Conservation (phyloP, 2,888 invertebrate genomes). For the Ypsolopha scabrella region DNA sequence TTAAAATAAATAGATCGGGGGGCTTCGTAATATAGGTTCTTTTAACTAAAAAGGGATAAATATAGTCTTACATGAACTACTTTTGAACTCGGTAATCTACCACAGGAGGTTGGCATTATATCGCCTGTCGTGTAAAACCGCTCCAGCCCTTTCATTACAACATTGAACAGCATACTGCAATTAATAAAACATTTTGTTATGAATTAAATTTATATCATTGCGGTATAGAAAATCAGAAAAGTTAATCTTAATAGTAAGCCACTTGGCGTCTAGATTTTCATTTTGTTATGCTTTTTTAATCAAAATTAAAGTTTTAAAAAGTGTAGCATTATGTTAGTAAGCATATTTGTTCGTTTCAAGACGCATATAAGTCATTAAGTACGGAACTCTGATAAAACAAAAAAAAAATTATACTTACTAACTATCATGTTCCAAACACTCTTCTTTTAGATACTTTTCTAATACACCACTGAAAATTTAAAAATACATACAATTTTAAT, state of each 20-base stretch:
- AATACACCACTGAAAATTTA: slow-evolving; percentile 71
- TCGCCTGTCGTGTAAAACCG: slow-evolving; percentile 74
- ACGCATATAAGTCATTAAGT: too few species aligned
- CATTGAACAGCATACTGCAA: slow-evolving; percentile 72
- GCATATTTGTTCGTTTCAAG: too few species aligned
- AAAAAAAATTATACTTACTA: slow-evolving; percentile 73
- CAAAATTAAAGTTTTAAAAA: too few species aligned
- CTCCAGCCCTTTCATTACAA: slow-evolving; percentile 74
- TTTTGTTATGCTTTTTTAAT: too few species aligned
- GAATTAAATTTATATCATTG: too few species aligned
- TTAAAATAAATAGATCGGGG: too few species aligned
- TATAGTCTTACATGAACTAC: slow-evolving; percentile 35
- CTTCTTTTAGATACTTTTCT: slow-evolving; percentile 74
- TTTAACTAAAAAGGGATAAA: background rate
- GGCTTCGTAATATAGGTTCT: too few species aligned
- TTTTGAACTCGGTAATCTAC: slow-evolving; percentile 51
- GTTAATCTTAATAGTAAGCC: background rate
- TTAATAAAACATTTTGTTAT: background rate
- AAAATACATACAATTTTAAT: slow-evolving; percentile 9
- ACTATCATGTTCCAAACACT: slow-evolving; percentile 82
- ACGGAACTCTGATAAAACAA: background rate
- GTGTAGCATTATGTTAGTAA: too few species aligned
- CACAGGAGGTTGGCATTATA: slow-evolving; percentile 56
- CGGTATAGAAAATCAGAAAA: too few species aligned
- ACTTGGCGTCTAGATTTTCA: background rate